Evolutionary conservation across 2,888 invertebrate genomes (phyloP).

Genomic region (Graphium colonna): DNA sequence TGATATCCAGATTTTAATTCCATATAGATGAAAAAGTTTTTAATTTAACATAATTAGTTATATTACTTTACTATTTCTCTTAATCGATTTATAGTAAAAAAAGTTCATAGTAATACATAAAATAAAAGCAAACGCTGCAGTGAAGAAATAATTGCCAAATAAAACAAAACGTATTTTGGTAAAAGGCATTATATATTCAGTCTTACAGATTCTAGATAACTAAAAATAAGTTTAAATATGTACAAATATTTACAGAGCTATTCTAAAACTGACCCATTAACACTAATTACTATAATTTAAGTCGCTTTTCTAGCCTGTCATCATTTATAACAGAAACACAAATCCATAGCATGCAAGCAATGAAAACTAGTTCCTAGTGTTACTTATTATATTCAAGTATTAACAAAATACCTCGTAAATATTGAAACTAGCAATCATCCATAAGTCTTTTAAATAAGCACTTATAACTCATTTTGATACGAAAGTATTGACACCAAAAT

Average conservation of each 20-base stretch:
- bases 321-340: background rate
- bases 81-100: too few relatives aligned
- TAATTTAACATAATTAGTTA: too few relatives aligned
- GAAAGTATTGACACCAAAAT: background rate
- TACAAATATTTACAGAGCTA: slow-evolving; percentile 12
- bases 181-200: slow-evolving; percentile 2
- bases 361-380: background rate
- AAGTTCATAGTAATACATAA: too few relatives aligned
- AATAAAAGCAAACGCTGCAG: too few relatives aligned
- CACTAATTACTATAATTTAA: background rate
- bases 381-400: background rate
- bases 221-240: background rate
- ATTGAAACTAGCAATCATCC: background rate
- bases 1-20: too few relatives aligned
- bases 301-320: slow-evolving; percentile 1
- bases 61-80: too few relatives aligned
- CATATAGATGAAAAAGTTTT: too few relatives aligned
- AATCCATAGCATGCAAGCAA: slow-evolving; percentile 3
- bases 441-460: slow-evolving; percentile 42
- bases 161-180: background rate
- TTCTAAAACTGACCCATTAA: slow-evolving; percentile 7
- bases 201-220: background rate
- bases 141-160: too few relatives aligned
- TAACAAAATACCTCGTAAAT: background rate
- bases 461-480: slow-evolving; percentile 32